Base-by-base conservation (phyloP, 2,888 invertebrate species). In the Cataglyphis altisquamis region DNA sequence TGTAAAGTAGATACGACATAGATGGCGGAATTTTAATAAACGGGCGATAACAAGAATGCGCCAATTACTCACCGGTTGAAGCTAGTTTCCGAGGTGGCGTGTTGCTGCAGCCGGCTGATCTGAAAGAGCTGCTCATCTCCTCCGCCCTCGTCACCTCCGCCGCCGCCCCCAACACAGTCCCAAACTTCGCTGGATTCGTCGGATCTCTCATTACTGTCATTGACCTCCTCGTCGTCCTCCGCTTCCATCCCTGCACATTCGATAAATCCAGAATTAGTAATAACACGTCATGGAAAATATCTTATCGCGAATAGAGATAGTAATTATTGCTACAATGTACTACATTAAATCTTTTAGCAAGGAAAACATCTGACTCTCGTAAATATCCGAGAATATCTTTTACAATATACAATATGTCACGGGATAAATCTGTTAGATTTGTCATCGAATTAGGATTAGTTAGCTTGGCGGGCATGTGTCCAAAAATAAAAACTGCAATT, bases 61-160 rank as follows among this genome's bases (percentile, higher is more conserved):
- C 25, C 1, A 5, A 45, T 82, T 52, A 92, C 93, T 94, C 86
- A 94, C 94, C 94, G 91, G 87, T 91, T 91, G 90, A 89, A 90
- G 87, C 86, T 82, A 32, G 88, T 87, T 41, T 91, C 88, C 85
- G 92, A 91, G n/a, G 85, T 86, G 32, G 91, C 91, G 68, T 92
- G 90, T 67, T 91, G 90, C 81, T 91, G 91, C 70, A 94, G 88
- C 85, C 86, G 91, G 36, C 89, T 90, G 87, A 92, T 84, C 83
- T 92, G 88, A 68, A 90, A 85, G 75, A 92, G 87, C 74, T 89
- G 86, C 78, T 91, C 91, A 85, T 90, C 91, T 83, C 90, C 90
- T 66, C 89, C 91, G 70, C 88, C 90, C 57, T 92, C 91, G 84
- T 91, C 91, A 25, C 88, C 90, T 36, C 86, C 86, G 77, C 86